Conservation (phyloP, 2,113 vertebrate genomes). For the Centropus bengalensis region DNA sequence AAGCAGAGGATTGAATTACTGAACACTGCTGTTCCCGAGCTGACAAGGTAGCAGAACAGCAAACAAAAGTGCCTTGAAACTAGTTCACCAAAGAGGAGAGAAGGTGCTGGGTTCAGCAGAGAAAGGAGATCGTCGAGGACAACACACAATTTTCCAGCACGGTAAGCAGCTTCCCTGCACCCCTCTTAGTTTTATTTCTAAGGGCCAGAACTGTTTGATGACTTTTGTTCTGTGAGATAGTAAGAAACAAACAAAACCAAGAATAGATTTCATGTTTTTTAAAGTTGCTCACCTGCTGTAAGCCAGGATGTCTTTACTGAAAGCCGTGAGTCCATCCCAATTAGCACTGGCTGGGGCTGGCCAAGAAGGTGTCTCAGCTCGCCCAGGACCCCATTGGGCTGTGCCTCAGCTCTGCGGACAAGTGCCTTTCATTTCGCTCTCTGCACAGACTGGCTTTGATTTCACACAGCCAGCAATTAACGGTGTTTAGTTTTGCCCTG, state of each 20-base stretch:
- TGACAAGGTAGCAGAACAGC: slow-evolving; percentile 56
- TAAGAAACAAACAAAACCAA: background rate
- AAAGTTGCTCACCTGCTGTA: background rate
- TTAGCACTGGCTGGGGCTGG: background rate
- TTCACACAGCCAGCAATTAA: background rate
- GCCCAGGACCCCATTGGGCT: background rate
- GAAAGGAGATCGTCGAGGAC: background rate
- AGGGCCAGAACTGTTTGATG: background rate
- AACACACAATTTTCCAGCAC: background rate
- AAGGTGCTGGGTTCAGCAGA: background rate
- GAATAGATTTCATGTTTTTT: background rate
- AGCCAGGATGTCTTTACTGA: background rate
- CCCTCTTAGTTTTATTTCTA: fast-evolving
- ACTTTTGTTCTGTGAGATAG: background rate
- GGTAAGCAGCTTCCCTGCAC: slow-evolving; percentile 2
- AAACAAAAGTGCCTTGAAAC: slow-evolving; percentile 25
- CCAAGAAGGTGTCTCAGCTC: background rate
- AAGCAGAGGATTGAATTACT: slow-evolving; percentile 69
- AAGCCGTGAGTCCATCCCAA: background rate
- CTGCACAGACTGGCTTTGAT: background rate
- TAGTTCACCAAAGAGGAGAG: background rate
- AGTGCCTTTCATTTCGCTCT: background rate
- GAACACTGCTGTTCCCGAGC: slow-evolving; percentile 41
- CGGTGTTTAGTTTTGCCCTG: background rate
- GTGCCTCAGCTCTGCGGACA: background rate